Evolutionary conservation across 2,113 vertebrate genomes (phyloP).

Genomic region (Pteruthius melanotis): DNA sequence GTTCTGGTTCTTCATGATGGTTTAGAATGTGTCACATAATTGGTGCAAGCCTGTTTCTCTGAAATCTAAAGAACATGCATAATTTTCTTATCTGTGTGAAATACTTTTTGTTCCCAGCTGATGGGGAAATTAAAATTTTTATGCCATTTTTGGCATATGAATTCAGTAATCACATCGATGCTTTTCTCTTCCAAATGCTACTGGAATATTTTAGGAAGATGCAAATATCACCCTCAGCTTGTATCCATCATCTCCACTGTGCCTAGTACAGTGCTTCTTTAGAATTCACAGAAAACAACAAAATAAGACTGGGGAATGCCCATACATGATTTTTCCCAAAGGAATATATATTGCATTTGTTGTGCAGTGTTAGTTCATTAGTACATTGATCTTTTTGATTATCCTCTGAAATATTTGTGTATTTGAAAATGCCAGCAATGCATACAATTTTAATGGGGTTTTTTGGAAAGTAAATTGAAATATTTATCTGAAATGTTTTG

Average conservation of each 20-base stretch:
- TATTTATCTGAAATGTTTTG: neutral
- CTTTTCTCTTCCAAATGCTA: neutral
- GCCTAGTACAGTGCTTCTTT: neutral
- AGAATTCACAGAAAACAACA: neutral
- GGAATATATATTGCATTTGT: neutral
- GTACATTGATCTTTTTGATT: neutral
- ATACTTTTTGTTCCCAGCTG: neutral
- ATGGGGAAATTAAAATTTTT: neutral
- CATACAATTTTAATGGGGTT: neutral
- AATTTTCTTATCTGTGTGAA: neutral
- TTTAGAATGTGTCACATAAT: neutral
- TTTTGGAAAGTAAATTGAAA: neutral
- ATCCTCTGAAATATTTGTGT: neutral
- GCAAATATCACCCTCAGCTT: neutral
- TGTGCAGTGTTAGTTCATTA: neutral
- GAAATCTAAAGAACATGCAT: neutral
- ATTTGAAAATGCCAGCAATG: neutral
- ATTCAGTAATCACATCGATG: neutral
- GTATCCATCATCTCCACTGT: neutral
- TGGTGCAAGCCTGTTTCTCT: neutral
- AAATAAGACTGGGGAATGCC: neutral
- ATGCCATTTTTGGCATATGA: neutral
- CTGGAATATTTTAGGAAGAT: neutral
- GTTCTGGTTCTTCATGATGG: neutral
- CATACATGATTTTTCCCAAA: neutral